Percentiles rank a stretch among this genome's conserved stretches.
phyloP scores from a whole-genome alignment of 2,797 vertebrate species.

The Lemur catta region DNA sequence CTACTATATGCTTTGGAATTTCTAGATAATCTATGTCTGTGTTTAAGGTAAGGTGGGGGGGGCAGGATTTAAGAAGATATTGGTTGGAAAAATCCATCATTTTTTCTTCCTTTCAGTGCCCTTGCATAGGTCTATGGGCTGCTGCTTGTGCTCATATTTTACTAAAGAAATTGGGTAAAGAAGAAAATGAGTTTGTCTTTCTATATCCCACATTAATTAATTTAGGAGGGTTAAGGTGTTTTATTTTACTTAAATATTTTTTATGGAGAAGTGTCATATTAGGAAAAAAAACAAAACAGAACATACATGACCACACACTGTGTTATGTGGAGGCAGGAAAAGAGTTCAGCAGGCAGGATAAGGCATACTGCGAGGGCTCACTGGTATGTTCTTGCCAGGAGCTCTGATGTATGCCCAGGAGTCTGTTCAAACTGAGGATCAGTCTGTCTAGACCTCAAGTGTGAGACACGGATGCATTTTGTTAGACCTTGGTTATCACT shows the following conservation, averaged over 20 bases:
- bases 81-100: background rate
- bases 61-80: background rate
- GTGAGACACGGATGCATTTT: background rate
- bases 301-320: background rate
- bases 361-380: fast-evolving
- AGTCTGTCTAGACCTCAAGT: background rate
- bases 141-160: background rate
- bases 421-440: background rate
- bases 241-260: background rate
- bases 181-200: background rate
- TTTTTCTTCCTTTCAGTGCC: background rate
- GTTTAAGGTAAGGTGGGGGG: background rate
- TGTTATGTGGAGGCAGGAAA: background rate
- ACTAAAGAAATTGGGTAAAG: background rate
- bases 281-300: background rate
- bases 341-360: background rate
- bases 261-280: background rate
- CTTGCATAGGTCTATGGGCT: background rate
- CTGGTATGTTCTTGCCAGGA: background rate
- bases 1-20: background rate
- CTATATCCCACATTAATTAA: background rate
- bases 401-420: fast-evolving
- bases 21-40: background rate
- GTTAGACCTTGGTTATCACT: background rate
- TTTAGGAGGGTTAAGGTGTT: background rate